These are phyloP conservation scores for Sebastes vulpes DNA, from an alignment of 2,797 vertebrate genomes.

Conservation along the genomic window DNA sequence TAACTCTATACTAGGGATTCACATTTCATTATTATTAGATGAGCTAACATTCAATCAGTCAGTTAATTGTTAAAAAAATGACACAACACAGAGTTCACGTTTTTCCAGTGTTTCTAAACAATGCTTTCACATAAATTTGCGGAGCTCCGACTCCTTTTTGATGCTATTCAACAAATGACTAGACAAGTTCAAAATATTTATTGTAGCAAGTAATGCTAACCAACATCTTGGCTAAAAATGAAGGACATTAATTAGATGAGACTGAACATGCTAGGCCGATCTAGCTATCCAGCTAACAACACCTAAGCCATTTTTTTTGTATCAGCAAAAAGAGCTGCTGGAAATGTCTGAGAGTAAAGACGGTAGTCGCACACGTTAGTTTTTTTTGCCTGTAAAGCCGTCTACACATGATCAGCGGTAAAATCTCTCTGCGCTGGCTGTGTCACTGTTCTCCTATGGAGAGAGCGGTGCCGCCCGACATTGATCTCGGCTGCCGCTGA, in stretches of 20 bases:
- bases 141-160: neutral
- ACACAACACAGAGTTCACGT: fast-evolving
- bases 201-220: neutral
- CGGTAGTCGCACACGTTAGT: too few relatives aligned
- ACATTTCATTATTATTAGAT: neutral
- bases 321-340: neutral
- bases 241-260: neutral
- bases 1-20: too few relatives aligned
- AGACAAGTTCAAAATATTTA: neutral
- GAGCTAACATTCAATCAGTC: neutral
- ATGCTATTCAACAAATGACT: neutral
- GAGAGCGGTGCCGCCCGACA: too few relatives aligned
- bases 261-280: neutral
- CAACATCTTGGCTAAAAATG: neutral
- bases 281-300: neutral
- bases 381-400: neutral
- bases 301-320: neutral
- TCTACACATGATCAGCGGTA: too few relatives aligned
- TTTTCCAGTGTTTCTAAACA: neutral
- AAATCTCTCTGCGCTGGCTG: too few relatives aligned
- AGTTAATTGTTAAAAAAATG: neutral
- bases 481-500: too few relatives aligned
- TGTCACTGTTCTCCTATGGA: too few relatives aligned
- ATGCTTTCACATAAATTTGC: neutral
- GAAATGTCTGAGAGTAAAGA: neutral